These are phyloP conservation scores for Capitulum mitella DNA, from an alignment of 2,888 invertebrate genomes.

Conservation along the genomic window DNA sequence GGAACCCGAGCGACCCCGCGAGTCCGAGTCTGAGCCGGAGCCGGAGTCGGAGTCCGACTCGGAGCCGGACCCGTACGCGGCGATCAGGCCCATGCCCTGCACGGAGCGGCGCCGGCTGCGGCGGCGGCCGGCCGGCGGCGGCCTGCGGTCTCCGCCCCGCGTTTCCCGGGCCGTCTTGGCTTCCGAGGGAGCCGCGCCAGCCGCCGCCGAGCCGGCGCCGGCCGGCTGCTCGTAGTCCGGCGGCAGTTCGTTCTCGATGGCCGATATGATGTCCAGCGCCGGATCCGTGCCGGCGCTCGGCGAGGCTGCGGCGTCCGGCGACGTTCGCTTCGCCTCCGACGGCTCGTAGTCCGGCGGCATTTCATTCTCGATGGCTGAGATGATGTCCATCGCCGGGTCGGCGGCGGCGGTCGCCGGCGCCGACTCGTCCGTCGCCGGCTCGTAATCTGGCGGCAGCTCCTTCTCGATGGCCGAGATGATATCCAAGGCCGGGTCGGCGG, in stretches of 20 bases:
- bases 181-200: neutral
- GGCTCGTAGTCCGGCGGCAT: slow-evolving; percentile 23
- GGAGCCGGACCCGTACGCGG: neutral
- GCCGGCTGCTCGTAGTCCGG: neutral
- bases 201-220: neutral
- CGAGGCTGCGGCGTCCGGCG: neutral
- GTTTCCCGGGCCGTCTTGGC: too few species aligned
- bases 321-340: neutral
- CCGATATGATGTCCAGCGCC: neutral
- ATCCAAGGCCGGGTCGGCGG: neutral
- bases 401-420: neutral
- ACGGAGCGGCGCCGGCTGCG: neutral
- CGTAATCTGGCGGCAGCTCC: slow-evolving; percentile 25
- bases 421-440: neutral
- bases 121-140: neutral
- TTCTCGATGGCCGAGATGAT: slow-evolving; percentile 17
- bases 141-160: too few species aligned
- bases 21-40: neutral
- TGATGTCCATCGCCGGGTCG: slow-evolving; percentile 1
- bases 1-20: neutral
- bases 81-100: slow-evolving; percentile 12
- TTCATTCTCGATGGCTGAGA: slow-evolving; percentile 24
- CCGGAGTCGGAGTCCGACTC: neutral
- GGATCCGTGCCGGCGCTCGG: neutral
- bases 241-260: neutral